Percentiles rank a stretch among this genome's conserved stretches.
These are phyloP conservation scores for Platerodrilus igneus DNA, from an alignment of 2,888 invertebrate species.

Conservation along the genomic window DNA sequence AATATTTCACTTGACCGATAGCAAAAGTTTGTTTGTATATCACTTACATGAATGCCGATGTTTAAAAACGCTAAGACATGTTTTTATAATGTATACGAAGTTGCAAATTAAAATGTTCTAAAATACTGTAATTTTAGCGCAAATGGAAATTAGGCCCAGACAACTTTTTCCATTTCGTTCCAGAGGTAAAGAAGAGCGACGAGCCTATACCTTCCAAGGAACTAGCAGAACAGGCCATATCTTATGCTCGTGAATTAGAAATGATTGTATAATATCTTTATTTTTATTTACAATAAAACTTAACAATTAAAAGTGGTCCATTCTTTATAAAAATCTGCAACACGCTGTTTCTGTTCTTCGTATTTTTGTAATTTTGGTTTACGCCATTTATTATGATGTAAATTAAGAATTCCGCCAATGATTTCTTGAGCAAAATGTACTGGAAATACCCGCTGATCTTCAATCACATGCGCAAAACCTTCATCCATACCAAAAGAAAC, in stretches of 20 bases:
- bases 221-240: constrained; percentile 89
- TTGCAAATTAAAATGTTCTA: constrained; percentile 14
- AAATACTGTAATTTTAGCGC: constrained; percentile 51
- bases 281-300: constrained; percentile 32
- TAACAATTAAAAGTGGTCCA: constrained; percentile 67
- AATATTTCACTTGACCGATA: neutral
- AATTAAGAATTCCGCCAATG: constrained; percentile 89
- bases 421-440: constrained; percentile 91
- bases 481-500: constrained; percentile 87
- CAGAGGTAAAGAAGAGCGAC: constrained; percentile 68
- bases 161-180: constrained; percentile 76
- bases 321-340: constrained; percentile 63
- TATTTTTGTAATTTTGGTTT: constrained; percentile 73
- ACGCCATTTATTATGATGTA: constrained; percentile 81
- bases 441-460: constrained; percentile 85
- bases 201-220: constrained; percentile 85
- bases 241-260: constrained; percentile 96
- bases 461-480: constrained; percentile 96
- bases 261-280: constrained; percentile 86
- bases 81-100: constrained; percentile 1
- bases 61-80: too few relatives aligned
- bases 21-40: too few relatives aligned
- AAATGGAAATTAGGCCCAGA: constrained; percentile 77
- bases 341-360: constrained; percentile 71
- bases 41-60: too few relatives aligned